Percentiles rank a stretch among this genome's conserved stretches.
These are phyloP conservation scores for Cliona cf. orientalis DNA, from an alignment of 37 sponge, comb jelly and placozoan species.

Conservation along the genomic window DNA sequence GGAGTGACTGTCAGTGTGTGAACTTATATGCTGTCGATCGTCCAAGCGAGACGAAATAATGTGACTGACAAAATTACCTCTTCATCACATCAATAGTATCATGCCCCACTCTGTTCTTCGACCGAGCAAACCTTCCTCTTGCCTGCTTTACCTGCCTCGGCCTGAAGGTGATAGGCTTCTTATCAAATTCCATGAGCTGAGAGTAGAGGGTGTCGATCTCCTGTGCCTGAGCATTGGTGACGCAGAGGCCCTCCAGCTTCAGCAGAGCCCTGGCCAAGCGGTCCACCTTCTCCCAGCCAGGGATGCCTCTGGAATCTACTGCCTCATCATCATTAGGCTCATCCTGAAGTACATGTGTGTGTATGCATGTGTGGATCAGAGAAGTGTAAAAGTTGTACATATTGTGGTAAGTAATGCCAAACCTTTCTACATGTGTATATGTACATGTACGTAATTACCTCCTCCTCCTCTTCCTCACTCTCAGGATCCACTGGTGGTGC, in stretches of 20 bases:
- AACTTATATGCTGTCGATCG: too few relatives aligned
- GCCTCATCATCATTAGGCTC: neutral
- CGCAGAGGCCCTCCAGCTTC: neutral
- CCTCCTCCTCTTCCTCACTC: constrained; percentile 14
- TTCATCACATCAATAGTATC: neutral
- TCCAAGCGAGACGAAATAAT: too few relatives aligned
- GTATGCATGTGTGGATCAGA: too few relatives aligned
- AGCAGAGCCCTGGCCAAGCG: constrained; percentile 14
- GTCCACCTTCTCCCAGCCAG: constrained; percentile 53
- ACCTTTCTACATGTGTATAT: too few relatives aligned
- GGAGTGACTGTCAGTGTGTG: too few relatives aligned
- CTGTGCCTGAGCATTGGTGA: neutral
- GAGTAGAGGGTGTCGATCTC: constrained; percentile 6
- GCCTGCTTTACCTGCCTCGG: neutral
- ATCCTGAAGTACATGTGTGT: neutral
- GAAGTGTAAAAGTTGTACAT: too few relatives aligned
- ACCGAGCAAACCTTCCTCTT: constrained; percentile 7
- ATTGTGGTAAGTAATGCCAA: too few relatives aligned
- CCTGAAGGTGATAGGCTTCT: neutral
- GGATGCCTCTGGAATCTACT: constrained; percentile 1
- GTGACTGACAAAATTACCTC: too few relatives aligned
- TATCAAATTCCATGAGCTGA: constrained; percentile 22
- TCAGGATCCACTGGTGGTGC: too few relatives aligned
- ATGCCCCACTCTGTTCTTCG: too few relatives aligned
- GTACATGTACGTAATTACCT: neutral